Percentiles rank a stretch among this genome's conserved stretches.
Evolutionary conservation across 2,113 vertebrate genomes (phyloP).

Genomic region (Corydoras sp.): DNA sequence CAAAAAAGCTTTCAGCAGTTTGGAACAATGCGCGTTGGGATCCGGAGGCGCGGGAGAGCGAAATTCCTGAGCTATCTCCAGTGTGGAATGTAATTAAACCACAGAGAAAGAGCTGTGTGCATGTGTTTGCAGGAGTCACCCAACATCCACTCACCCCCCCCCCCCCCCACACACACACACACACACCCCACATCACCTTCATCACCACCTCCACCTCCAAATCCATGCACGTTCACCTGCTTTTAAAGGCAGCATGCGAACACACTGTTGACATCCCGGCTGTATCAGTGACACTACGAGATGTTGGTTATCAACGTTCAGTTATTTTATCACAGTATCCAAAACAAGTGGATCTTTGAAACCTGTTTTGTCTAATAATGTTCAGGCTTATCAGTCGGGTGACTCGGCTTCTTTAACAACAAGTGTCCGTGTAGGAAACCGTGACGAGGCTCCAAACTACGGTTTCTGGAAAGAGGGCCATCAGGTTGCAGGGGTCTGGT

Average conservation of each 20-base stretch:
- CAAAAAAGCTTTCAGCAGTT: conserved; percentile 45
- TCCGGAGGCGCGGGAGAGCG: conserved; percentile 43
- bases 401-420: conserved; percentile 7
- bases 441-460: conserved; percentile 1
- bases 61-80: conserved; percentile 64
- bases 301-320: not conserved
- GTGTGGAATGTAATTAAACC: conserved; percentile 65
- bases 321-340: conserved; percentile 1
- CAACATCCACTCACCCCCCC: not conserved
- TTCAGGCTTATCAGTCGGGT: conserved; percentile 6
- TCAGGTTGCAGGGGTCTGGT: conserved; percentile 1
- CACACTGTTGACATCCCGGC: conserved; percentile 18
- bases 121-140: not conserved
- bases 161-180: no score
- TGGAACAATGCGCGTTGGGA: conserved; percentile 53
- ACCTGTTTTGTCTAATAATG: conserved; percentile 19
- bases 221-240: conserved; percentile 26
- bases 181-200: no score
- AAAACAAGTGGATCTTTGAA: conserved; percentile 9
- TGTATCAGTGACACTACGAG: not conserved
- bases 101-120: conserved; percentile 44
- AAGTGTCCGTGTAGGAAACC: not conserved
- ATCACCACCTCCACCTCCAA: no score
- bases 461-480: not conserved
- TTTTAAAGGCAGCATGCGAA: conserved; percentile 34